Conservation (phyloP, 2,113 vertebrate genomes). For the Stigmatopora nigra region DNA sequence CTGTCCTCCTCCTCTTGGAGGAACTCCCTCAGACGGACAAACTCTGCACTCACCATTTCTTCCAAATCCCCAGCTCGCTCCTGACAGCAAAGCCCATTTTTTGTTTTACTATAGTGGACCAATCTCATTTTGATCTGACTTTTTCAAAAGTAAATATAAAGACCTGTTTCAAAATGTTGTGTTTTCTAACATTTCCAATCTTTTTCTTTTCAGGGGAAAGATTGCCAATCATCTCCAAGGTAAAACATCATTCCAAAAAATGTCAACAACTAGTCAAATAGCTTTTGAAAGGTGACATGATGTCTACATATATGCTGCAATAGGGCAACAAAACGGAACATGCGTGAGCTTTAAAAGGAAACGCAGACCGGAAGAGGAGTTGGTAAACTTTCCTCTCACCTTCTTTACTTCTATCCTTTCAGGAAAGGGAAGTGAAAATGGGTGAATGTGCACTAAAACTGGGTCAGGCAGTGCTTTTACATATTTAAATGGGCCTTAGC, state of each 20-base stretch:
- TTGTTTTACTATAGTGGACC: not conserved
- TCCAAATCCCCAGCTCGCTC: slow-evolving; percentile 54
- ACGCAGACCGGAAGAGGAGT: slow-evolving; percentile 6
- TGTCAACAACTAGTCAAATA: too few relatives aligned
- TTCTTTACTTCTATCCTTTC: slow-evolving; percentile 51
- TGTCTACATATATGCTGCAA: not conserved
- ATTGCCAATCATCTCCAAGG: too few relatives aligned
- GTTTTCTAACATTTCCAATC: too few relatives aligned
- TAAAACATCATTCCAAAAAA: too few relatives aligned
- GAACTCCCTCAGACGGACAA: slow-evolving; percentile 55
- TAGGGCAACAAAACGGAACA: not conserved
- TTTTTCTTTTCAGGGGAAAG: too few relatives aligned
- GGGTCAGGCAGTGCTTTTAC: slow-evolving; percentile 29
- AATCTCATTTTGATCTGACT: too few relatives aligned
- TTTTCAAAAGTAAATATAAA: too few relatives aligned
- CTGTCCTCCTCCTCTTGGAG: slow-evolving; percentile 55
- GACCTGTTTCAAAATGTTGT: too few relatives aligned
- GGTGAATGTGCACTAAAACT: slow-evolving; percentile 42
- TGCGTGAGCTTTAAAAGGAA: not conserved
- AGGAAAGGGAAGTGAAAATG: slow-evolving; percentile 56
- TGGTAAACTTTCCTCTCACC: slow-evolving; percentile 32
- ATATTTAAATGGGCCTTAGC: not conserved
- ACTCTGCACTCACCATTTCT: slow-evolving; percentile 53
- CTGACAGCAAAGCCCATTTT: slow-evolving; percentile 27
- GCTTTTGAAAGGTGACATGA: too few relatives aligned